Conservation (phyloP, 2,888 invertebrate genomes). For the Plagodis dolabraria region DNA sequence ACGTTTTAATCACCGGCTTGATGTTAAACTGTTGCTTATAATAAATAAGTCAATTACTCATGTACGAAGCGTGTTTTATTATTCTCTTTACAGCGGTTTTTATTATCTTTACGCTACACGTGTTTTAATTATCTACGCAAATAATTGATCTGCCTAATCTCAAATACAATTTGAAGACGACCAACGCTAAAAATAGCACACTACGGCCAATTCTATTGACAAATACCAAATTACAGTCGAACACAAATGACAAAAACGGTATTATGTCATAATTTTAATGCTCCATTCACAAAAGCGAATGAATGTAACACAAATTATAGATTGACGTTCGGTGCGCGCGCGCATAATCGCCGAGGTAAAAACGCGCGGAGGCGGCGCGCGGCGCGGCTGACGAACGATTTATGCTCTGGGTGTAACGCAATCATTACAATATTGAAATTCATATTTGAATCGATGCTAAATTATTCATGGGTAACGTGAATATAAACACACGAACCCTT, state of each 20-base stretch:
- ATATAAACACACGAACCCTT: constrained; percentile 4
- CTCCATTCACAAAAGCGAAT: constrained; percentile 44
- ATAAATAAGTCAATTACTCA: constrained; percentile 12
- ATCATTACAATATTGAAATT: constrained; percentile 30
- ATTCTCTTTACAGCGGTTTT: background rate
- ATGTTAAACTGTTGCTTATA: constrained; percentile 18
- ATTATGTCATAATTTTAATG: constrained; percentile 40
- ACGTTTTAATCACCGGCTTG: constrained; percentile 32
- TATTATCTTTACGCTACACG: no score
- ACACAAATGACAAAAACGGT: constrained; percentile 31
- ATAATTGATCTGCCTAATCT: no score
- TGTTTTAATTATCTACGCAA: no score
- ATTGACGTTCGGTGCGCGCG: constrained; percentile 31
- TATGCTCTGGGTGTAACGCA: constrained; percentile 40
- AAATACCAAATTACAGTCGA: constrained; percentile 27
- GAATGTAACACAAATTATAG: constrained; percentile 49
- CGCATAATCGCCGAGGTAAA: constrained; percentile 42
- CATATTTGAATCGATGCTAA: constrained; percentile 27
- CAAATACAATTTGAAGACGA: no score
- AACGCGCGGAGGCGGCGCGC: constrained; percentile 36
- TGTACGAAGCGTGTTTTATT: constrained; percentile 6
- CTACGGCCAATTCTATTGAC: constrained; percentile 20
- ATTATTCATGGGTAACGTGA: constrained; percentile 22
- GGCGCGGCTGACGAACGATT: constrained; percentile 32
- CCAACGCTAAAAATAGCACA: constrained; percentile 21